A percentile compares a stretch with the other conserved stretches of the same genome.
Evolutionary conservation across 2,113 vertebrate species (phyloP).

Genomic region (Pelobates fuscus): DNA sequence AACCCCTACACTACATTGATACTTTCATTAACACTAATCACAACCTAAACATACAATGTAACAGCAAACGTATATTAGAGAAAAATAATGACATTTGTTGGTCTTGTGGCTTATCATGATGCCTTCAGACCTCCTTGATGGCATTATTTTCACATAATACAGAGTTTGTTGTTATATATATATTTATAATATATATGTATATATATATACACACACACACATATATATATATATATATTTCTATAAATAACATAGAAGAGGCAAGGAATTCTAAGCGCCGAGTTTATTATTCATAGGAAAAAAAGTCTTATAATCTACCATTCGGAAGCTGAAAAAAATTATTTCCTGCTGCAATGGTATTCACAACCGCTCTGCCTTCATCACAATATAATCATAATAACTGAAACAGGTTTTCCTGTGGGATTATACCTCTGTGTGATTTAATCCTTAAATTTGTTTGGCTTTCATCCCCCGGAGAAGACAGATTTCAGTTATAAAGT

Average conservation of each 20-base stretch:
- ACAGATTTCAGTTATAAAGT: conserved; percentile 66
- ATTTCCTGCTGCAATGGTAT: conserved; percentile 67
- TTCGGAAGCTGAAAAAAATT: conserved; percentile 68
- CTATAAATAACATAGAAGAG: conserved; percentile 42
- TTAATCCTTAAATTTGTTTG: conserved; percentile 77
- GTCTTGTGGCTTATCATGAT: no score
- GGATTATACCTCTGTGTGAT: conserved; percentile 71
- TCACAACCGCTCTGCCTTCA: conserved; percentile 64
- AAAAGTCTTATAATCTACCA: conserved; percentile 65
- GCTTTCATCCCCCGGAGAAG: conserved; percentile 71
- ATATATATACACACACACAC: conserved; percentile 19
- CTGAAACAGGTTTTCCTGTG: conserved; percentile 67
- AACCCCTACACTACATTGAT: no score
- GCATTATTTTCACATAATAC: no score
- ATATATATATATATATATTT: conserved; percentile 17
- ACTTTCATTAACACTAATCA: no score
- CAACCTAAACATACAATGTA: no score
- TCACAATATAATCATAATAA: conserved; percentile 69
- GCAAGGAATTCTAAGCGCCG: conserved; percentile 46
- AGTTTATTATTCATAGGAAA: conserved; percentile 60
- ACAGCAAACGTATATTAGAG: no score
- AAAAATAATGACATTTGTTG: no score
- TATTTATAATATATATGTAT: conserved; percentile 2
- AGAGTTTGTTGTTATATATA: no score
- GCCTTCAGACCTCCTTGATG: no score